Base-by-base conservation (phyloP, 1,140 invertebrate genomes). In the Chionoecetes opilio region DNA sequence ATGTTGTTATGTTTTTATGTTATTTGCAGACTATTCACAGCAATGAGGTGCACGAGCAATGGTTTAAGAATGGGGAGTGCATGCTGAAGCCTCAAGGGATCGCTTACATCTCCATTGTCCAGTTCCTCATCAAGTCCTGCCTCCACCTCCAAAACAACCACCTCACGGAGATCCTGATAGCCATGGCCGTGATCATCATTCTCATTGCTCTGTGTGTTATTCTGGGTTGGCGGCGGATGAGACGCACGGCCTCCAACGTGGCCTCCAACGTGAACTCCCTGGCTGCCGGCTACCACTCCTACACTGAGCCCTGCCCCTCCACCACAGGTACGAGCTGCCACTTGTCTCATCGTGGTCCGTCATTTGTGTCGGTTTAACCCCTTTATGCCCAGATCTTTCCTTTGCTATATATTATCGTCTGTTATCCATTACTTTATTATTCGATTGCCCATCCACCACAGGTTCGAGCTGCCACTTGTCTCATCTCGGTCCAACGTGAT, bases 191-290 rank as follows among this genome's bases (percentile, higher is more conserved):
- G 21, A 85, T 95, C 9, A 29, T 95, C 8, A n/a, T 92, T 35
- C 53, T 35, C 6, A 63, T 95, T 29, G n/a, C 89, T 0, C 82
- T 85, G 8, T 91, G 75, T 63, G 89, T 91, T 32, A 92, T 95
- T 92, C 14, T 95, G 31, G 94, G 41, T 2, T 95, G 94, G 94
- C n/a, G 89, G n/a, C 35, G 82, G 14, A 84, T 95, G 21, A 95
- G 41, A 87, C 38, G 26, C 1, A 37, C 31, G 34, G 37, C 9
- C 0, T 37, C 21, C 26, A 86, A 29, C 34, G 2, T 38, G 34
- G 37, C 9, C 0, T 37, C 21, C 26, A 86, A 29, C 34, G 2
- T 38, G 11, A 34, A 31, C n/a, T 91, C 88, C 11, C 63, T 34
- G 6, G 82, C 75, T 63, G 53, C 93, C 17, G 93, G 46, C 29